These are phyloP conservation scores for Cantharis rustica DNA, from an alignment of 2,888 invertebrate species.

Conservation along the genomic window DNA sequence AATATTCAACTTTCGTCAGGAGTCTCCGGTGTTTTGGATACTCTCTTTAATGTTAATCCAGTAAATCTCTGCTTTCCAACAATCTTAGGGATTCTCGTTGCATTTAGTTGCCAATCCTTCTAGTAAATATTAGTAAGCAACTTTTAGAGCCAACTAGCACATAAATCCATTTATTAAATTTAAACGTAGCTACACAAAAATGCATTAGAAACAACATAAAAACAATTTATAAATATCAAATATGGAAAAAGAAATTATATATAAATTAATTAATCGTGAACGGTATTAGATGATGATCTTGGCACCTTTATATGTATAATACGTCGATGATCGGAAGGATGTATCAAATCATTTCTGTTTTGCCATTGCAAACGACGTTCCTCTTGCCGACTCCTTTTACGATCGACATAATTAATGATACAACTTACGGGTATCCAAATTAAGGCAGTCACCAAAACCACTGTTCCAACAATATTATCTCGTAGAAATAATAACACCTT, in stretches of 20 bases:
- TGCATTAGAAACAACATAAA: not conserved
- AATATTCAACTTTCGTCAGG: no score
- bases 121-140: no score
- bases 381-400: constrained; percentile 72
- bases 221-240: not conserved
- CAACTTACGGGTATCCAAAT: constrained; percentile 96
- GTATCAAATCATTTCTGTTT: constrained; percentile 70
- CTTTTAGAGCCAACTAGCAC: no score
- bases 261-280: not conserved
- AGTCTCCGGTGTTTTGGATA: no score
- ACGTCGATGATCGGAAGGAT: constrained; percentile 73
- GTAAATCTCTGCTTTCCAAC: no score
- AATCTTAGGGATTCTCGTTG: no score
- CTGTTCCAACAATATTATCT: constrained; percentile 93
- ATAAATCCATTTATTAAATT: no score
- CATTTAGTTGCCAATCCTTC: no score
- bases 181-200: not conserved
- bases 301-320: constrained; percentile 67
- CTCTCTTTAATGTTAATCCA: no score
- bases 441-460: constrained; percentile 87
- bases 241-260: not conserved
- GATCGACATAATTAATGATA: constrained; percentile 82
- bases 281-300: constrained; percentile 30
- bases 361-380: constrained; percentile 76
- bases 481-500: constrained; percentile 86